Base-by-base conservation (phyloP, 2,797 vertebrate genomes). In the Anomalospiza imberbis region DNA sequence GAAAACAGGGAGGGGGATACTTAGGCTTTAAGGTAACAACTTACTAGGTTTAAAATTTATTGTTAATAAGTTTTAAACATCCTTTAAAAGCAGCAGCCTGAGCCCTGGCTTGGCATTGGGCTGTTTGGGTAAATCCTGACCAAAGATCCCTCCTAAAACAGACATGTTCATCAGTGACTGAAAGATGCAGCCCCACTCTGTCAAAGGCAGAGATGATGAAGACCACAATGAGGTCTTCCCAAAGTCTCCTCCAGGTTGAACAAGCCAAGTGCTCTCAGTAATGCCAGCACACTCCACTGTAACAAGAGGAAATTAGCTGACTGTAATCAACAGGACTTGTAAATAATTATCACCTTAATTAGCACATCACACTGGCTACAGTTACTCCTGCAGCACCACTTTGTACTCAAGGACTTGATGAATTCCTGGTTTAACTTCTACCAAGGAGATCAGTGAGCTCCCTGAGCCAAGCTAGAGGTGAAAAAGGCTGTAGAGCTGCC, bases 1-100 rank as follows among this genome's bases (percentile, higher is more conserved):
- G 45, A 98, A 98, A 93, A 97, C 40, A 98, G 82, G 84, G 80
- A 75, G 75, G 2, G 13, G 10, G 24, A 62, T 38, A 20, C 57
- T 97, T 44, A 93, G 45, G 45, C 20, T 57, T 70, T 68, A 75
- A 84, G n/a, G 50, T 34, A 85, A 12, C 47, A 68, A 54, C 7
- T 34, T 19, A 32, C 4, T 31, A 68, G 5, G 38, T 15, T 61
- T 29, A 20, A 61, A 61, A 61, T 9, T 29, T 40, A 29, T 7
- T 14, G 3, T 7, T 5, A 61, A 6, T 16, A 84, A 86, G 17
- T 26, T 88, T 22, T 8, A 38, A 36, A 60, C 4, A 9, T 13
- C 38, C 42, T 76, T 61, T 48, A 32, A 88, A 83, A 89, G 42
- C 50, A 85, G 72, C 32, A 80, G 42, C n/a, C n/a, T n/a, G n/a